phyloP scores from a whole-genome alignment of 2,888 invertebrate species.

The Meghimatium bilineatum region DNA sequence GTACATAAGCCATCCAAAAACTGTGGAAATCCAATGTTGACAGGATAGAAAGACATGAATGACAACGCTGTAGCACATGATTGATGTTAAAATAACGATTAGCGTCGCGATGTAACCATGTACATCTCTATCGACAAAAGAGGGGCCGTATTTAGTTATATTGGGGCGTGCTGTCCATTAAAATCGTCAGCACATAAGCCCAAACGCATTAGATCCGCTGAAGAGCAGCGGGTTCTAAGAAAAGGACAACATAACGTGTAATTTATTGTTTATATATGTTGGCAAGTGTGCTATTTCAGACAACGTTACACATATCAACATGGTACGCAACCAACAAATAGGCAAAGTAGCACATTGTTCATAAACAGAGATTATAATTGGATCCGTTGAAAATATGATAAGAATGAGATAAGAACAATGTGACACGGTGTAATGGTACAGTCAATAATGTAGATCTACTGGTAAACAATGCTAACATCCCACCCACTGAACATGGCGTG shows the following conservation, averaged over 20 bases:
- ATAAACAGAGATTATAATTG: neutral
- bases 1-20: neutral
- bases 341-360: neutral
- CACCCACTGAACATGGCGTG: too few species aligned
- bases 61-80: neutral
- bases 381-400: neutral
- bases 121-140: too few species aligned
- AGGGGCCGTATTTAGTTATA: too few species aligned
- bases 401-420: neutral
- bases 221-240: too few species aligned
- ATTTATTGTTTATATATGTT: neutral
- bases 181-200: too few species aligned
- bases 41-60: neutral
- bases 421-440: neutral
- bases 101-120: too few species aligned
- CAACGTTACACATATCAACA: neutral
- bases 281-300: neutral
- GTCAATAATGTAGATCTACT: neutral
- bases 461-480: neutral
- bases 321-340: neutral
- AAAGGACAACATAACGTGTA: neutral
- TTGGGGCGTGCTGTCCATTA: too few species aligned
- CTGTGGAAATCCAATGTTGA: neutral
- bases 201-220: too few species aligned
- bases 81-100: too few species aligned